These are phyloP conservation scores for Chaetodon trifascialis DNA, from an alignment of 2,113 vertebrate genomes.

Conservation along the genomic window DNA sequence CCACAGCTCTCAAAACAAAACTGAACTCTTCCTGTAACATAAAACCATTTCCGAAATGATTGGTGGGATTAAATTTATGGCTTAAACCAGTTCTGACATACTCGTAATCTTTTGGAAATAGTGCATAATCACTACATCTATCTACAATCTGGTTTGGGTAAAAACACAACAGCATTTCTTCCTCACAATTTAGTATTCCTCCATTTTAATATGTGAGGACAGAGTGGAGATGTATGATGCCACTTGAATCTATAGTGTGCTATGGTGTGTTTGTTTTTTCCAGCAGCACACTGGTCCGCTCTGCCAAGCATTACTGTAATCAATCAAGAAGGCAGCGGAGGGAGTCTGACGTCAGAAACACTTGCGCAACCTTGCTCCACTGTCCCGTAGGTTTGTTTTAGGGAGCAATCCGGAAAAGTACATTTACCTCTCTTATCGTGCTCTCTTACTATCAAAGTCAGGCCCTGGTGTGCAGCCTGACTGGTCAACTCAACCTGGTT, in stretches of 20 bases:
- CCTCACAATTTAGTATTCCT: constrained; percentile 2
- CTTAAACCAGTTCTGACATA: neutral
- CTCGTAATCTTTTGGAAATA: neutral
- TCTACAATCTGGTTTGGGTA: neutral
- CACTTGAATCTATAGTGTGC: constrained; percentile 36
- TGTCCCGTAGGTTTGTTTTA: constrained; percentile 64
- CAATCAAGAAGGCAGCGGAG: constrained; percentile 70
- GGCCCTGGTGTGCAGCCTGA: constrained; percentile 23
- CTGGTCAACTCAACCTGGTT: constrained; percentile 58
- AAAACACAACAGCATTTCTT: neutral
- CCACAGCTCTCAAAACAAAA: neutral
- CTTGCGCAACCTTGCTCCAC: constrained; percentile 72
- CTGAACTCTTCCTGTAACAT: neutral
- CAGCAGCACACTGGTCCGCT: constrained; percentile 36
- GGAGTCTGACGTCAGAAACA: constrained; percentile 69
- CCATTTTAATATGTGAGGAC: constrained; percentile 7
- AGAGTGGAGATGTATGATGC: neutral
- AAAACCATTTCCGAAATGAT: neutral
- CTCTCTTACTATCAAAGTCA: constrained; percentile 34
- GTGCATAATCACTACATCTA: neutral
- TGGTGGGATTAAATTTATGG: neutral
- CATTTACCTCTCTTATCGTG: constrained; percentile 68
- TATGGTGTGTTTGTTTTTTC: constrained; percentile 50
- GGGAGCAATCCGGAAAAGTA: constrained; percentile 68
- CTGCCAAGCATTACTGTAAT: constrained; percentile 66